A percentile compares a stretch with the other conserved stretches of the same genome.
Conservation (phyloP, 2,797 vertebrate species). For the Sciurus vulgaris region DNA sequence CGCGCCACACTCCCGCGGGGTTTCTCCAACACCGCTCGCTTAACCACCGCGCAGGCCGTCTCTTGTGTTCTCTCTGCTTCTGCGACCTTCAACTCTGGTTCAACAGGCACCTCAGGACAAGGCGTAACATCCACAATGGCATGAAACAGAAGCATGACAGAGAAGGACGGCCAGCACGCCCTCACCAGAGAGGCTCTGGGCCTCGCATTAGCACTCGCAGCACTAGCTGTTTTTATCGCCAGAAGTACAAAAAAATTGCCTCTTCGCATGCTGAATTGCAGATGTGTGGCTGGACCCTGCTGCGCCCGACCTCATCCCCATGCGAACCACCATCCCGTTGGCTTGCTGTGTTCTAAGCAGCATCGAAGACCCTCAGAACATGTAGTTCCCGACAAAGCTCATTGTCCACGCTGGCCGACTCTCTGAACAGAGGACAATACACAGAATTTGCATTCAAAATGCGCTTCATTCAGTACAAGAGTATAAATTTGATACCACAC, state of each 20-base stretch:
- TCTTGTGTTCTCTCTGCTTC: neutral
- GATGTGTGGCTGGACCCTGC: neutral
- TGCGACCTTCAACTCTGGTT: neutral
- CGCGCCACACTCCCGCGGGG: neutral
- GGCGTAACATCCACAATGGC: neutral
- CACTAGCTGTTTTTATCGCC: slow-evolving; percentile 51
- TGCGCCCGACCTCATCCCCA: neutral
- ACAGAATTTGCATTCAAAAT: neutral
- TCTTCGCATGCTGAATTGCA: neutral
- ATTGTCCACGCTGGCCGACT: neutral
- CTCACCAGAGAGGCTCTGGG: slow-evolving; percentile 44
- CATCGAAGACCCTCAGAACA: neutral
- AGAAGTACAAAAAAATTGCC: slow-evolving; percentile 16
- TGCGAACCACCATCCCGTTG: neutral
- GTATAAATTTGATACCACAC: neutral
- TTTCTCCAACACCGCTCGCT: neutral
- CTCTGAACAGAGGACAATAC: neutral
- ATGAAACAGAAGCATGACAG: slow-evolving; percentile 12
- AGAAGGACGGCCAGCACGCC: slow-evolving; percentile 54
- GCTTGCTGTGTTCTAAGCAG: neutral
- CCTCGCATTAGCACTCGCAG: slow-evolving; percentile 36
- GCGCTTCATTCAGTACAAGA: neutral
- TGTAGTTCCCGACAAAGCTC: neutral
- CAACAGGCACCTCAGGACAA: slow-evolving; percentile 52
- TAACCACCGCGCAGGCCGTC: neutral